phyloP scores from a whole-genome alignment of 2,113 vertebrate species.

The Gymnarchus niloticus region DNA sequence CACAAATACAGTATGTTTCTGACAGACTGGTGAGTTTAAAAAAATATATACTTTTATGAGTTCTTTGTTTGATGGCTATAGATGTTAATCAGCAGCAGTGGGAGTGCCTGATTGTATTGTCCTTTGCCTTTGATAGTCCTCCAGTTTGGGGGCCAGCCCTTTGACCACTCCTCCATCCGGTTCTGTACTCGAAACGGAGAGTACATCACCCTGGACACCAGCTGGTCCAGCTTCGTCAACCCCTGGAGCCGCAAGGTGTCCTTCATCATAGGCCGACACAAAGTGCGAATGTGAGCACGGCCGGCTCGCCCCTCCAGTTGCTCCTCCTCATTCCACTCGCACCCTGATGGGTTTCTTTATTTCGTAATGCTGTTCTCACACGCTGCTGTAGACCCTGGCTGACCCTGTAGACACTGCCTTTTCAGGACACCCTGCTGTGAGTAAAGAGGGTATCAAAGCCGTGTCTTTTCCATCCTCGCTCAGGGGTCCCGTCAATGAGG shows the following conservation, averaged over 20 bases:
- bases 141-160: conserved; percentile 69
- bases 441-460: neutral
- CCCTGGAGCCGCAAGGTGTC: conserved; percentile 76
- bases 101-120: neutral
- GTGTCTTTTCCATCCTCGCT: neutral
- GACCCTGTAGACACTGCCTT: neutral
- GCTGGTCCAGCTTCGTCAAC: conserved; percentile 79
- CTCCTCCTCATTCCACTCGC: neutral
- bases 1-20: neutral
- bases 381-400: neutral
- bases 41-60: neutral
- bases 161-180: conserved; percentile 71
- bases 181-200: conserved; percentile 72
- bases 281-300: conserved; percentile 70
- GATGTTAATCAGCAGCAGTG: neutral
- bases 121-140: conserved; percentile 51
- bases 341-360: too few relatives aligned
- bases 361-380: neutral
- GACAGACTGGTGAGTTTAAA: neutral
- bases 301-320: neutral
- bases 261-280: conserved; percentile 76
- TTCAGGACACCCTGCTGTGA: neutral
- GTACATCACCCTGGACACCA: conserved; percentile 74
- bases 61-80: neutral
- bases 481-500: conserved; percentile 74